Conservation (phyloP, 1,140 invertebrate species). For the Hycleus cichorii region DNA sequence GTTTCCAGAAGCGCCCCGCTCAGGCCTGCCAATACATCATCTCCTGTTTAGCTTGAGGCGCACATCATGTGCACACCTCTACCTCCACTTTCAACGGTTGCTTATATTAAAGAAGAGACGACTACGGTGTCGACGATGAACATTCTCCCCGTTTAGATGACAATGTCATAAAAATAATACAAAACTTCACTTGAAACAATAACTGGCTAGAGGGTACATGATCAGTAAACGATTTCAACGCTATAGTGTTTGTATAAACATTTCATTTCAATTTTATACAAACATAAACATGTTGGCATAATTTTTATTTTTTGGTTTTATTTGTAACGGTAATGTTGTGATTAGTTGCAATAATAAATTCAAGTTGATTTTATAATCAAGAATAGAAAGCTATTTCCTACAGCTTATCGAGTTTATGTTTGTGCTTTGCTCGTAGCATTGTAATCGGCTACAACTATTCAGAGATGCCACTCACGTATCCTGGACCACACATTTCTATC, state of each 20-base stretch:
- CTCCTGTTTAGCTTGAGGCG: slow-evolving; percentile 29
- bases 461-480: slow-evolving; percentile 4
- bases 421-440: not conserved
- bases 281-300: not conserved
- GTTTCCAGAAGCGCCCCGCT: slow-evolving; percentile 24
- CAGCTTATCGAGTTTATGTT: not conserved
- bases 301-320: not conserved
- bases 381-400: not conserved
- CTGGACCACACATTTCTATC: slow-evolving; percentile 12
- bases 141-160: slow-evolving; percentile 17
- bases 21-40: slow-evolving; percentile 38
- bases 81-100: slow-evolving; percentile 11
- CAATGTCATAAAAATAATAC: slow-evolving; percentile 26
- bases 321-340: no score
- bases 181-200: slow-evolving; percentile 6
- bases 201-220: not conserved
- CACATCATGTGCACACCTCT: slow-evolving; percentile 24
- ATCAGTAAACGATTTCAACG: not conserved
- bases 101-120: slow-evolving; percentile 10
- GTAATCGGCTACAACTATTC: not conserved
- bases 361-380: no score
- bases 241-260: not conserved
- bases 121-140: not conserved
- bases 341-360: no score
- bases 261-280: not conserved